These are phyloP conservation scores for Uloborus diversus DNA, from an alignment of 1,140 invertebrate genomes.

Conservation along the genomic window DNA sequence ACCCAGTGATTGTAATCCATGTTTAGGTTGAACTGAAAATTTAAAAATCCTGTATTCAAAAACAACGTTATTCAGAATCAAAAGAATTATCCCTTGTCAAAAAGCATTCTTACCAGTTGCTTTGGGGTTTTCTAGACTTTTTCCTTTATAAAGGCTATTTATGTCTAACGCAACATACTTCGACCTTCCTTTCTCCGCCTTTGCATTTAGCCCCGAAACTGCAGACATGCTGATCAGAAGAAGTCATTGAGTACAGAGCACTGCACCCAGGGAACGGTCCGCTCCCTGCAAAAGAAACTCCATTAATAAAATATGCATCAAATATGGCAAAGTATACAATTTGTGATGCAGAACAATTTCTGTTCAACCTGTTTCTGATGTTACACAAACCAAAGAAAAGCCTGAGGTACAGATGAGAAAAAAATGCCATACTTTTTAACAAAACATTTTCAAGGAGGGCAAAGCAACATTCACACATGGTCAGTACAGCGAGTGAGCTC, in stretches of 20 bases:
- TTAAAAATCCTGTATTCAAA: too few species aligned
- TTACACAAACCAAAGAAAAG: too few species aligned
- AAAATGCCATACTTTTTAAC: too few species aligned
- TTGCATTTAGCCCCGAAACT: conserved; percentile 80
- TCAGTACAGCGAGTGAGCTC: too few species aligned
- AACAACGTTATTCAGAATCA: too few species aligned
- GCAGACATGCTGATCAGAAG: conserved; percentile 88
- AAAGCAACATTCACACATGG: too few species aligned
- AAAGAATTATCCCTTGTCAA: background rate
- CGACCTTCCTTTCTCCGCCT: conserved; percentile 90
- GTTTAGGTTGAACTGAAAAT: conserved; percentile 84
- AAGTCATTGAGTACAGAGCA: conserved; percentile 79
- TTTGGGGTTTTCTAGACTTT: conserved; percentile 71
- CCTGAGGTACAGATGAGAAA: too few species aligned
- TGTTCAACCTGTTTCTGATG: too few species aligned
- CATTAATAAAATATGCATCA: too few species aligned
- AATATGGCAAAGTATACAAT: too few species aligned
- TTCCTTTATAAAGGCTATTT: conserved; percentile 95
- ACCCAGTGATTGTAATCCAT: conserved; percentile 98
- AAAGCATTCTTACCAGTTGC: conserved; percentile 64
- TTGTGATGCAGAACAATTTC: too few species aligned
- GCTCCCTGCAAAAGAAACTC: conserved; percentile 69
- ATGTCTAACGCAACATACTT: conserved; percentile 92
- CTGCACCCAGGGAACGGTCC: conserved; percentile 81
- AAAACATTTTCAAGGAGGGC: too few species aligned